Evolutionary conservation across 2,888 invertebrate genomes (phyloP), one percentile per base, ranked within the genome.

Genomic region (Anorthoa munda): DNA sequence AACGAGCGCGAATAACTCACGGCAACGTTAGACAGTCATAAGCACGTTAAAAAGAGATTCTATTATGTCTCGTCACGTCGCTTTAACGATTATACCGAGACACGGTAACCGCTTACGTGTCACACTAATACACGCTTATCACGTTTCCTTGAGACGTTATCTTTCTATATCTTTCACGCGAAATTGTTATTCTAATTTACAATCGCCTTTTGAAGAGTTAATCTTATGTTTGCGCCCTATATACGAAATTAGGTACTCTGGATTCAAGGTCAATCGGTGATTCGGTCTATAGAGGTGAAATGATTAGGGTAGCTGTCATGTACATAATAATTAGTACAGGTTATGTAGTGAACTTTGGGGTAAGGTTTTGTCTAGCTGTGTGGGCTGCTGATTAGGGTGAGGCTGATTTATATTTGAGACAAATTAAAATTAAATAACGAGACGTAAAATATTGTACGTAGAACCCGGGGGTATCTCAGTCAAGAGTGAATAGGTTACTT

Each of bases 41-140:
- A 83, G 75, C 51, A 71, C 67, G 75, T 83, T 79, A 79, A 75
- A 75, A 83, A 68, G 68, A 66, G 83, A 64, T 66, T 69, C 75
- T 80, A 66, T 81, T 83, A 81, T 80, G 81, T 63, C 15, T 12
- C 51, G 81, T 68, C 81, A 83, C 75, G 75, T 70, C 71, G 17
- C 83, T 58, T 64, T 56, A 51, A 63, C 84, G 70, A 81, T 81
- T 81, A 83, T 71, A 81, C 68, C 45, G 64, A 50, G 81, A 71
- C 81, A 81, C 71, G 81, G 67, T 66, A 55, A 83, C 81, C 31
- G 51, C 53, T 61, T 31, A 53, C 83, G 67, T 79, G 75, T 68
- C 61, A 68, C 75, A 68, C 61, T 79, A 71, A 83, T 59, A 48
- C 26, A 83, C 48, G 71, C 81, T 79, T 83, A 75, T 75, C 81